phyloP scores from a whole-genome alignment of 2,888 invertebrate genomes.

The Allacma fusca region DNA sequence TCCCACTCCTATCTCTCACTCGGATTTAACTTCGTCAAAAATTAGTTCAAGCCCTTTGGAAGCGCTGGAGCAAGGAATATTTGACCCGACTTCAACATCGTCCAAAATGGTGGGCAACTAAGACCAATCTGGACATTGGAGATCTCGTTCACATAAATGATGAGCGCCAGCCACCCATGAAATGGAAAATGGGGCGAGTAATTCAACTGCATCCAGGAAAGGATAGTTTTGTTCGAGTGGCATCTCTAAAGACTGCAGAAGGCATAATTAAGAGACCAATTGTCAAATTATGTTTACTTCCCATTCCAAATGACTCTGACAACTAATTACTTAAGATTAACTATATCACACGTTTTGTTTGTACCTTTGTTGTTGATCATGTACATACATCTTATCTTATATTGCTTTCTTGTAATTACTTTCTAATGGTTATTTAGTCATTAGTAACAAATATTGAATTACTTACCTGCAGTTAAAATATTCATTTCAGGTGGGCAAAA shows the following conservation, averaged over 20 bases:
- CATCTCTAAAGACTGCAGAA: conserved; percentile 58
- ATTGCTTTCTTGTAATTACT: too few relatives aligned
- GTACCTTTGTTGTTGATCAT: too few relatives aligned
- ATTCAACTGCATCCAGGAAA: conserved; percentile 60
- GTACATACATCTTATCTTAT: too few relatives aligned
- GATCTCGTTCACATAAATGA: conserved; percentile 62
- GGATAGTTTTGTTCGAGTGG: conserved; percentile 62
- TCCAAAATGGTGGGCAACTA: conserved; percentile 58
- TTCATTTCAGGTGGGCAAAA: too few relatives aligned
- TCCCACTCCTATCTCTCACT: too few relatives aligned
- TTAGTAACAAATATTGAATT: too few relatives aligned
- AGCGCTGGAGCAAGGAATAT: conserved; percentile 61
- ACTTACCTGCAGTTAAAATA: too few relatives aligned
- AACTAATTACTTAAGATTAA: too few relatives aligned
- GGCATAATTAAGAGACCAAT: not conserved
- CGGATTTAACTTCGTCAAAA: conserved; percentile 59
- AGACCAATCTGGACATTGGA: conserved; percentile 55
- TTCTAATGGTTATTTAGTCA: too few relatives aligned
- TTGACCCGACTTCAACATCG: conserved; percentile 61
- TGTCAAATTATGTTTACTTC: too few relatives aligned
- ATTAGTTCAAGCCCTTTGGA: conserved; percentile 58
- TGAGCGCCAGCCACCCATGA: conserved; percentile 60
- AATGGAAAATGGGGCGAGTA: conserved; percentile 62
- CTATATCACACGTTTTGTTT: too few relatives aligned
- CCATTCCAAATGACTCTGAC: too few relatives aligned